Base-by-base conservation (phyloP, 2,797 vertebrate genomes). In the Urophycis tenuis region DNA sequence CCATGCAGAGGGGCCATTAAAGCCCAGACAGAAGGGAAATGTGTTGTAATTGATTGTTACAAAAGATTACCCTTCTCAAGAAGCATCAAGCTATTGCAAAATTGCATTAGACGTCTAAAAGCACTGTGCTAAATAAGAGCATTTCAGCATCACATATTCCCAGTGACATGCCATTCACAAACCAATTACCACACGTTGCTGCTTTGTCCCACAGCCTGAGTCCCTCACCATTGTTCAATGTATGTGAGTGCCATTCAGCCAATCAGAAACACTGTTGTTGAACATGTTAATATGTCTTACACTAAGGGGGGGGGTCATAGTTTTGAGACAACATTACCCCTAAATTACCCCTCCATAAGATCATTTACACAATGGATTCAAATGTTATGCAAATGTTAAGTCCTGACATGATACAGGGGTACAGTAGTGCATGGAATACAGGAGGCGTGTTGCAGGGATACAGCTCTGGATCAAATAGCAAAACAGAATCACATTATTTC, bases 41-140 rank as follows among this genome's bases (percentile, higher is more conserved):
- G 88, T 85, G 90, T 90, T 89, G 89, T 92, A 93, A 93, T 92
- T 92, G 90, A 92, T 92, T 92, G 91, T 91, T 93, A 90, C 90
- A 88, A 90, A 92, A 93, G 90, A 92, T 93, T 91, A 86, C 86
- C 86, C 89, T 89, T 86, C 84, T 88, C 81, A 77, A 86, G 87
- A 91, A 87, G 89, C 87, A 89, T 86, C 78, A 79, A 84, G 86
- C 89, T 81, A 86, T 90, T 90, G 90, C 83, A 87, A 83, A 88
- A 88, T 83, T 85, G 79, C 84, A 86, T 91, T 88, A 90, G 88
- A 88, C 77, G 86, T 84, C 84, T 89, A 81, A 87, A 86, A 90
- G 86, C 78, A 67, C 83, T 41, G 75, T 76, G 85, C 79, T 84
- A 85, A 89, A 80, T 78, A 81, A 83, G 81, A 77, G 75, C 84